Percentiles rank a stretch among this genome's conserved stretches.
These are phyloP conservation scores for Solenodon paradoxus DNA, from an alignment of 2,113 vertebrate species.

Conservation along the genomic window DNA sequence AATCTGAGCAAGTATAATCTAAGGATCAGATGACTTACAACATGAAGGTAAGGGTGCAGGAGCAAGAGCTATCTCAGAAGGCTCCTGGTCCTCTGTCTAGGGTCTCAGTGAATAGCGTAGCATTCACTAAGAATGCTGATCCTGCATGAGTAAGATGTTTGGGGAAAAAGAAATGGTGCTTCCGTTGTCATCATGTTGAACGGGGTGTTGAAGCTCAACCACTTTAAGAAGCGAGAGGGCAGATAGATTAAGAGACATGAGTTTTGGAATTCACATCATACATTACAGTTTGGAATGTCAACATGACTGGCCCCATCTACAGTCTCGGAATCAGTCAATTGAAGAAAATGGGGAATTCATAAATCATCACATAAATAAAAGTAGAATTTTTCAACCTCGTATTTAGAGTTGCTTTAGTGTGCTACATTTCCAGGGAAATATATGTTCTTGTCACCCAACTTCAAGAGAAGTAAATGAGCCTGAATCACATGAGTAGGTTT, in stretches of 20 bases:
- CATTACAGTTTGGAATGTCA: neutral
- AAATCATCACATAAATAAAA: conserved; percentile 81
- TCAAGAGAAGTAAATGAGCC: conserved; percentile 84
- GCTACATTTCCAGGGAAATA: conserved; percentile 82
- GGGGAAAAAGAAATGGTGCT: neutral
- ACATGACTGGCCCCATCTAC: neutral
- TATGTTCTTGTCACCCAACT: conserved; percentile 84
- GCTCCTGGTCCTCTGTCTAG: neutral
- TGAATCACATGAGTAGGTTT: conserved; percentile 83
- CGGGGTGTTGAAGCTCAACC: neutral
- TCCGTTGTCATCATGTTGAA: neutral
- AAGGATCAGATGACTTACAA: neutral
- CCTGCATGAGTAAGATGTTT: neutral
- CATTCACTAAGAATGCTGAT: neutral
- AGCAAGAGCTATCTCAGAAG: neutral
- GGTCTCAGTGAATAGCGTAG: neutral
- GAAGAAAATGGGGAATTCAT: conserved; percentile 73
- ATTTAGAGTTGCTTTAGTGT: conserved; percentile 81
- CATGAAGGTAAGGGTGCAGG: neutral
- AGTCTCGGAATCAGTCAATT: conserved; percentile 56
- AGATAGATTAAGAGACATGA: neutral
- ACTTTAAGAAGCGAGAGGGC: neutral
- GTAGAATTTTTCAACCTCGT: conserved; percentile 80
- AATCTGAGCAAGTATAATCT: neutral
- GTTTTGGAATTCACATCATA: conserved; percentile 58